phyloP scores from a whole-genome alignment of 2,888 invertebrate species.

The Scaeva pyrastri region DNA sequence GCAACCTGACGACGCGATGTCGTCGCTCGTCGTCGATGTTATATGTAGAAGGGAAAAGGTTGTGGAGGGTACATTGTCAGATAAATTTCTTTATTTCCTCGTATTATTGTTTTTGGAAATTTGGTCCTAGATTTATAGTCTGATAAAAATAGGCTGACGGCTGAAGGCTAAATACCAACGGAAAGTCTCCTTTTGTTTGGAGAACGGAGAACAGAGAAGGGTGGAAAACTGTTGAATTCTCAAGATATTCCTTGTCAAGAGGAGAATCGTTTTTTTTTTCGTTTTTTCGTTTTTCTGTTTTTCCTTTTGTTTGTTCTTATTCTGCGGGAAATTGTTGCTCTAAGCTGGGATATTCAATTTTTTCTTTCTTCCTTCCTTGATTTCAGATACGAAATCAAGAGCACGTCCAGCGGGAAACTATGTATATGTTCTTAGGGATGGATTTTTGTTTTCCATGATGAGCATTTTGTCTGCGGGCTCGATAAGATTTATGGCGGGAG shows the following conservation, averaged over 20 bases:
- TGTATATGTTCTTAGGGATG: neutral
- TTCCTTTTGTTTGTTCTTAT: too few relatives aligned
- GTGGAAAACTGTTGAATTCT: neutral
- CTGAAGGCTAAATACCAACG: too few relatives aligned
- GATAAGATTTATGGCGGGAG: conserved; percentile 1
- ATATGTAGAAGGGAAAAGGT: too few relatives aligned
- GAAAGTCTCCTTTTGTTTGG: neutral
- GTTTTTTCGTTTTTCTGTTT: too few relatives aligned
- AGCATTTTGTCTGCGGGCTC: conserved; percentile 1
- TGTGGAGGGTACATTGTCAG: too few relatives aligned
- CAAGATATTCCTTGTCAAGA: neutral
- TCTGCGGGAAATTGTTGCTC: neutral
- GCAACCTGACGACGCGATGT: too few relatives aligned
- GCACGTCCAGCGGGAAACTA: neutral
- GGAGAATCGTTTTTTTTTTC: neutral
- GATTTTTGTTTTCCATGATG: neutral
- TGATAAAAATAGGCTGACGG: neutral
- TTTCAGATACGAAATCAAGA: neutral
- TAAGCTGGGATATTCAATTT: neutral
- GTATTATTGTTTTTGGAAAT: too few relatives aligned
- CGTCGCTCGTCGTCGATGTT: too few relatives aligned
- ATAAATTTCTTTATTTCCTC: neutral
- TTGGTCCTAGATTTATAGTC: too few relatives aligned
- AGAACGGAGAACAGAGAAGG: neutral
- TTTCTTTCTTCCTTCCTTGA: neutral